phyloP scores from a whole-genome alignment of 2,797 vertebrate genomes.

The Anguilla anguilla region DNA sequence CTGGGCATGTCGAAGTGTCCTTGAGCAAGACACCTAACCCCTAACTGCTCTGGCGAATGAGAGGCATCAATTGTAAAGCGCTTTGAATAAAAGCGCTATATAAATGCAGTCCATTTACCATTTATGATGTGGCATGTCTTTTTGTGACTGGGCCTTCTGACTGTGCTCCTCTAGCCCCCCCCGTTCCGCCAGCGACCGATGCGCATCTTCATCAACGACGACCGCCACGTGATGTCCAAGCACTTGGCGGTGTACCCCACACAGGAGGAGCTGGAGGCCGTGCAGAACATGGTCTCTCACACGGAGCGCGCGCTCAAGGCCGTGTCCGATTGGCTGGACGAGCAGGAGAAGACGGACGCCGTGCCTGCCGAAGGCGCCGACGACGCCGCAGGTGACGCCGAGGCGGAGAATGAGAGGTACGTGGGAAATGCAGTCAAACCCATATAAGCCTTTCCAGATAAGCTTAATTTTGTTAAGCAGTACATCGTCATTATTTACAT shows the following conservation, averaged over 20 bases:
- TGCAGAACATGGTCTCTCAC: conserved; percentile 90
- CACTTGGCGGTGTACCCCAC: conserved; percentile 90
- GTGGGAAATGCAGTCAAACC: conserved; percentile 4
- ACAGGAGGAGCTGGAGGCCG: conserved; percentile 85
- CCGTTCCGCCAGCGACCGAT: conserved; percentile 65
- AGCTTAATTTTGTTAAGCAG: no score
- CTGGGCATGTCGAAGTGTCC: no score
- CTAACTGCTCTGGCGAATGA: no score
- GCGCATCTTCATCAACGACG: conserved; percentile 85
- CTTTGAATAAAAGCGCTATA: no score
- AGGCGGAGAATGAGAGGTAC: conserved; percentile 65
- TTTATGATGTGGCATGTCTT: no score
- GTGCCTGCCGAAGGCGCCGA: conserved; percentile 51
- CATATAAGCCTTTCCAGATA: no score
- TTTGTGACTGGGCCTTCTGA: neutral
- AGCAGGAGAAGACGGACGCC: conserved; percentile 71
- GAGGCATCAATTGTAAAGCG: no score
- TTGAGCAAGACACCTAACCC: no score
- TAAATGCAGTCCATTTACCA: no score
- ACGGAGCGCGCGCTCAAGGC: conserved; percentile 88
- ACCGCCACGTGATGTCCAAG: conserved; percentile 90
- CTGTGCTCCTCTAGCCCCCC: conserved; percentile 40
- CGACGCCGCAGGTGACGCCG: conserved; percentile 54
- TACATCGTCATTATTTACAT: no score
- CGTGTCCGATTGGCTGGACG: conserved; percentile 86